phyloP scores from a whole-genome alignment of 2,888 invertebrate species.

The Drosophila subquinaria region DNA sequence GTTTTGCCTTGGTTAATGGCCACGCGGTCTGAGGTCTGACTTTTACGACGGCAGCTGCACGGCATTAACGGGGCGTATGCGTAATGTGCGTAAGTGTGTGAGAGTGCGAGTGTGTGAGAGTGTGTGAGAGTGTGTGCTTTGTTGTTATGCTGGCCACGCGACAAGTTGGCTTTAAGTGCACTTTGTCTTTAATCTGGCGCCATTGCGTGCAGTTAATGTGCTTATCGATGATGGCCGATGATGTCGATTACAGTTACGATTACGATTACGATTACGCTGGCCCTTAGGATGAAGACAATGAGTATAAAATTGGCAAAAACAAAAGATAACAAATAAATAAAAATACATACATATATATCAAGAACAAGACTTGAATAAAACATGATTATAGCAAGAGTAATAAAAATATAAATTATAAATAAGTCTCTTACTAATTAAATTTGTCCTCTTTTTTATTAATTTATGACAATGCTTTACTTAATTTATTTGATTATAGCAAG shows the following conservation, averaged over 20 bases:
- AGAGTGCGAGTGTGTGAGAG: background rate
- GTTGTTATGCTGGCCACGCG: constrained; percentile 60
- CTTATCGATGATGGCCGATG: constrained; percentile 57
- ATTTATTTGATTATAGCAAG: too few relatives aligned
- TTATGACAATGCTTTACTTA: too few relatives aligned
- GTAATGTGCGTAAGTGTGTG: constrained; percentile 44
- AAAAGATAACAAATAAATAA: too few relatives aligned
- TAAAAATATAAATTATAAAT: too few relatives aligned
- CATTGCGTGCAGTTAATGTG: constrained; percentile 58
- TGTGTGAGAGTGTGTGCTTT: constrained; percentile 1
- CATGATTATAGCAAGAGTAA: too few relatives aligned
- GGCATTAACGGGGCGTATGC: constrained; percentile 67
- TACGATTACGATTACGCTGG: constrained; percentile 2
- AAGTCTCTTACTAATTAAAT: too few relatives aligned
- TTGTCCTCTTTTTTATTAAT: too few relatives aligned
- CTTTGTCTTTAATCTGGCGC: constrained; percentile 63
- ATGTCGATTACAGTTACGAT: constrained; percentile 44
- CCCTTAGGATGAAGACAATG: constrained; percentile 12
- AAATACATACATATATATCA: too few relatives aligned
- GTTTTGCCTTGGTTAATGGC: constrained; percentile 62
- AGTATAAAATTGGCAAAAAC: background rate
- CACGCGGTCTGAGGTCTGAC: constrained; percentile 36
- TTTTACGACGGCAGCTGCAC: constrained; percentile 50
- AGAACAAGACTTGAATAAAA: too few relatives aligned
- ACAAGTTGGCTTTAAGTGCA: constrained; percentile 67